phyloP scores from a whole-genome alignment of 1,140 invertebrate genomes.

The Pectinophora gossypiella region DNA sequence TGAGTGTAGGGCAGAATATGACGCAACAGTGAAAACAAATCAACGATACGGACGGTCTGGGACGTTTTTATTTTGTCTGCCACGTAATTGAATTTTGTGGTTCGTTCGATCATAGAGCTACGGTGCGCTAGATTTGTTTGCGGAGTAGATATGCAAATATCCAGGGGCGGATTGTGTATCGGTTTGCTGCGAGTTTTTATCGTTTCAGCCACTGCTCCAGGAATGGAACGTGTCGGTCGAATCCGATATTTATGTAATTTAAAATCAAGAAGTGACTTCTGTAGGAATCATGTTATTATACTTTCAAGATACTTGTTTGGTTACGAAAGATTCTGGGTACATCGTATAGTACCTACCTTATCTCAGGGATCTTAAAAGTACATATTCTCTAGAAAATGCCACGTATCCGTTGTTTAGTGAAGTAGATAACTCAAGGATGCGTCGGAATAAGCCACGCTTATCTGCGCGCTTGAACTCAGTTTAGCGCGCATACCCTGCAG shows the following conservation, averaged over 20 bases:
- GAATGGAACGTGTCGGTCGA: background rate
- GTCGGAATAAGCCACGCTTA: background rate
- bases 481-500: background rate
- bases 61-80: constrained; percentile 67
- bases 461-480: background rate
- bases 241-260: background rate
- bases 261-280: no score
- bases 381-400: no score
- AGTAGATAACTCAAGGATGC: background rate
- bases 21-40: constrained; percentile 47
- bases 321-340: no score
- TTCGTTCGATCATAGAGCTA: constrained; percentile 42
- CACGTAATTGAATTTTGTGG: constrained; percentile 69
- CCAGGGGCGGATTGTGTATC: constrained; percentile 14
- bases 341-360: no score
- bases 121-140: constrained; percentile 35
- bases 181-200: constrained; percentile 1
- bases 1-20: constrained; percentile 9
- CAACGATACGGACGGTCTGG: constrained; percentile 47
- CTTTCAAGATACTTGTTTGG: no score
- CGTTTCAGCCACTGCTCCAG: background rate
- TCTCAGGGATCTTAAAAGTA: no score
- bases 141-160: constrained; percentile 23
- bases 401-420: background rate
- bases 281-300: no score